phyloP scores from a whole-genome alignment of 2,797 vertebrate genomes.

The Lemur catta region DNA sequence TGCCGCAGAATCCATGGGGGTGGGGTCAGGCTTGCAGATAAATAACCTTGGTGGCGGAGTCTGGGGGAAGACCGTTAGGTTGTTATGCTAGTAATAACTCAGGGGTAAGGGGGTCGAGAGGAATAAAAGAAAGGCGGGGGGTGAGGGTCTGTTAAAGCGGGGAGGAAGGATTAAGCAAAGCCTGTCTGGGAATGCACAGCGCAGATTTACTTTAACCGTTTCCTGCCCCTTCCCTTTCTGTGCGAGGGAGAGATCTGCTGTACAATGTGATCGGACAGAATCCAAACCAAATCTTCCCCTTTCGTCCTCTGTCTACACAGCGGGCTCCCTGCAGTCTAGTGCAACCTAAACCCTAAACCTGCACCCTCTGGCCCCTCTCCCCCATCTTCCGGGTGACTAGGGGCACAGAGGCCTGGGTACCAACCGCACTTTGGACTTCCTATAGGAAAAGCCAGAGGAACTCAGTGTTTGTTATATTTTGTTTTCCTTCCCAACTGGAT shows the following conservation, averaged over 20 bases:
- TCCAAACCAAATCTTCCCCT: background rate
- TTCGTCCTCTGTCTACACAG: background rate
- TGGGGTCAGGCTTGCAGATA: slow-evolving; percentile 66
- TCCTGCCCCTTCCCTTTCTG: slow-evolving; percentile 10
- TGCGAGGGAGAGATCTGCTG: background rate
- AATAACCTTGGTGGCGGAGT: slow-evolving; percentile 66
- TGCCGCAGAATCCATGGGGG: slow-evolving; percentile 59
- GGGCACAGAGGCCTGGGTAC: background rate
- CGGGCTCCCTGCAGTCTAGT: background rate
- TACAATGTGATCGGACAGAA: background rate
- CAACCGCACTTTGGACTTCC: background rate
- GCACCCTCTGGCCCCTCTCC: background rate
- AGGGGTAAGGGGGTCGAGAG: slow-evolving; percentile 57
- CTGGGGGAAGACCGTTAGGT: slow-evolving; percentile 1
- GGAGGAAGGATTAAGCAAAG: slow-evolving; percentile 77
- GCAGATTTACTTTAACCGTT: slow-evolving; percentile 68
- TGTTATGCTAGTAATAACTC: slow-evolving; percentile 70
- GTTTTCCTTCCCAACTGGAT: slow-evolving; percentile 13
- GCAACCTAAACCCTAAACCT: background rate
- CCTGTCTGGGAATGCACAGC: slow-evolving; percentile 76
- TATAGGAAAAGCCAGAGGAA: background rate
- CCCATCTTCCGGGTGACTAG: background rate
- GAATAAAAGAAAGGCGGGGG: slow-evolving; percentile 63
- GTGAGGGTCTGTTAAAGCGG: slow-evolving; percentile 47
- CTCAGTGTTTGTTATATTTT: background rate